Percentiles rank a stretch among this genome's conserved stretches.
These are phyloP conservation scores for Tubulanus polymorphus DNA, from an alignment of 2,888 invertebrate species.

Conservation along the genomic window DNA sequence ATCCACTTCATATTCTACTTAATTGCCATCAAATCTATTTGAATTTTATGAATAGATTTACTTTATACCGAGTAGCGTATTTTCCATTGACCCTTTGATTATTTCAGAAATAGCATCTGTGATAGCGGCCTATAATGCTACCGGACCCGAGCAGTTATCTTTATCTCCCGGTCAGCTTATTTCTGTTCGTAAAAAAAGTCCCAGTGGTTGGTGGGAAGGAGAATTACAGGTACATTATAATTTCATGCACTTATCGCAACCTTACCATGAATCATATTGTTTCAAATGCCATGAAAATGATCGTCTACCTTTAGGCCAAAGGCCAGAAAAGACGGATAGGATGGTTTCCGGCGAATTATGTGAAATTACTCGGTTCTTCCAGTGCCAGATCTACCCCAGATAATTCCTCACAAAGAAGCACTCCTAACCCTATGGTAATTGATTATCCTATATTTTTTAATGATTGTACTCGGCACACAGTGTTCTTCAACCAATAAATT, in stretches of 20 bases:
- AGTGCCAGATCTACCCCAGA: constrained; percentile 51
- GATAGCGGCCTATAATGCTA: constrained; percentile 86
- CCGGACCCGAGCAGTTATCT: constrained; percentile 84
- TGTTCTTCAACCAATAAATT: too few species aligned
- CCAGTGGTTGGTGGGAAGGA: constrained; percentile 99
- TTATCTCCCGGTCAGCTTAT: constrained; percentile 87
- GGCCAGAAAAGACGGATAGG: constrained; percentile 86
- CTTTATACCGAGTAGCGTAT: too few species aligned
- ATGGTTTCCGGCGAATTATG: constrained; percentile 99
- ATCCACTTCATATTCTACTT: too few species aligned
- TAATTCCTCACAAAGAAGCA: too few species aligned
- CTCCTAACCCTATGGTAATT: too few species aligned
- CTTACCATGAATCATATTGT: not conserved
- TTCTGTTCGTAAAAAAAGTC: constrained; percentile 93
- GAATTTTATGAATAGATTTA: too few species aligned
- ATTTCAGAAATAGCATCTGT: constrained; percentile 84
- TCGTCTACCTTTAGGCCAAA: constrained; percentile 44
- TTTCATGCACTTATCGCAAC: not conserved
- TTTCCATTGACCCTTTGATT: too few species aligned
- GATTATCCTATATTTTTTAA: too few species aligned
- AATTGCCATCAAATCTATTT: too few species aligned
- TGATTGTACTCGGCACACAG: too few species aligned
- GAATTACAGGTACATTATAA: constrained; percentile 75
- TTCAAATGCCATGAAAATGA: not conserved
- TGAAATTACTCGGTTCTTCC: constrained; percentile 63